A percentile compares a stretch with the other conserved stretches of the same genome.
Evolutionary conservation across 2,113 vertebrate genomes (phyloP).

Genomic region (Corythaixoides concolor): DNA sequence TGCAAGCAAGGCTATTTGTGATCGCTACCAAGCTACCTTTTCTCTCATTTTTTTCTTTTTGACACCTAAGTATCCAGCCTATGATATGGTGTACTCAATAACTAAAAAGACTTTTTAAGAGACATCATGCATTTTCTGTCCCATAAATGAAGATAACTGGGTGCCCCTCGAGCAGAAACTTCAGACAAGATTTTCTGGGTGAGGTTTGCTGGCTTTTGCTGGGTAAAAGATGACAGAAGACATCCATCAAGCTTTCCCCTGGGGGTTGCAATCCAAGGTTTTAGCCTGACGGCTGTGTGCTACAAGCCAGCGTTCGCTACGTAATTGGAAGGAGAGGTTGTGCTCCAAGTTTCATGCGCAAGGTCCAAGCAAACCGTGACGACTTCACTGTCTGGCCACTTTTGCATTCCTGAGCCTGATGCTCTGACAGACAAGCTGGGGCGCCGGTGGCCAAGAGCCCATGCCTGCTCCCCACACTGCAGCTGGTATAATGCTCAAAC

Average conservation of each 20-base stretch:
- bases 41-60: neutral
- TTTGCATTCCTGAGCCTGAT: neutral
- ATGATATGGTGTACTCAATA: rapidly evolving
- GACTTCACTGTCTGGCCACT: neutral
- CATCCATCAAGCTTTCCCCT: neutral
- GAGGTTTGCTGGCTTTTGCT: neutral
- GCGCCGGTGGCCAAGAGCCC: rapidly evolving
- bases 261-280: neutral
- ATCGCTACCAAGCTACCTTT: neutral
- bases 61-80: neutral
- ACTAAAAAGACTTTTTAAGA: neutral
- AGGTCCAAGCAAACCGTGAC: neutral
- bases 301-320: neutral
- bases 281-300: neutral
- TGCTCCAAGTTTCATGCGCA: neutral
- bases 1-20: neutral
- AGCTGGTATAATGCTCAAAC: neutral
- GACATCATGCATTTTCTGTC: neutral
- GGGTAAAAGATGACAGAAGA: neutral
- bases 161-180: neutral
- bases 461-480: neutral
- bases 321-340: neutral
- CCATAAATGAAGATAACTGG: neutral
- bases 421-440: neutral
- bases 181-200: neutral